Base-by-base conservation (phyloP, 2,797 vertebrate species). In the Macropodus opercularis region DNA sequence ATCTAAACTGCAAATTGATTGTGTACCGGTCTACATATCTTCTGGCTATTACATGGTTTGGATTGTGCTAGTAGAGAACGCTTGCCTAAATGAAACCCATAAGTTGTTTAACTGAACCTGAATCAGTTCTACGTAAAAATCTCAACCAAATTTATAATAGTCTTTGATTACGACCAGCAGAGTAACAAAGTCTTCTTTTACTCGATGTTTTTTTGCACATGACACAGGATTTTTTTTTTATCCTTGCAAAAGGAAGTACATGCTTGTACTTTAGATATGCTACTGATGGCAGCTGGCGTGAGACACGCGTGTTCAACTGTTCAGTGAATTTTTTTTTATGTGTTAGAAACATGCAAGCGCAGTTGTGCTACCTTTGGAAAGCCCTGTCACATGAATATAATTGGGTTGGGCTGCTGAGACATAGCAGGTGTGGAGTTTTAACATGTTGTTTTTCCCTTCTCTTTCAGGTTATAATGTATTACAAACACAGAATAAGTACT, bases 401-500 rank as follows among this genome's bases (percentile, higher is more conserved):
- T 84, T 80, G 60, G 62, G 38, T 75, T 77, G 49, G 47, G 26
- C 56, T 60, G 48, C 54, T 63, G 46, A 60, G 56, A 75, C 22
- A 1, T 61, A 54, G 65, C 60, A 77, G 65, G 74, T 77, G 81
- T 71, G 61, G 43, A 61, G 39, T 75, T 72, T 69, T 32, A 40
- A 69, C 3, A 5, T 32, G 12, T 9, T 9, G 21, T 18, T 38
- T 47, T 26, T 31, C 1, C 21, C 35, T 55, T 64, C 71, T 80
- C 27, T 84, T 90, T 46, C 81, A 98, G 97, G 90, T 95, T 96
- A 96, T 94, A 92, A 96, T 95, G 94, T 92, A 95, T 80, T 91
- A 95, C 90, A 94, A 95, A 92, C 93, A 94, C 91, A 96, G 95
- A 95, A 98, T 95, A 97, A 93, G 93, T 92, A 93, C 93, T 76